Conservation (phyloP, 2,113 vertebrate species). For the Xiphophorus maculatus region DNA sequence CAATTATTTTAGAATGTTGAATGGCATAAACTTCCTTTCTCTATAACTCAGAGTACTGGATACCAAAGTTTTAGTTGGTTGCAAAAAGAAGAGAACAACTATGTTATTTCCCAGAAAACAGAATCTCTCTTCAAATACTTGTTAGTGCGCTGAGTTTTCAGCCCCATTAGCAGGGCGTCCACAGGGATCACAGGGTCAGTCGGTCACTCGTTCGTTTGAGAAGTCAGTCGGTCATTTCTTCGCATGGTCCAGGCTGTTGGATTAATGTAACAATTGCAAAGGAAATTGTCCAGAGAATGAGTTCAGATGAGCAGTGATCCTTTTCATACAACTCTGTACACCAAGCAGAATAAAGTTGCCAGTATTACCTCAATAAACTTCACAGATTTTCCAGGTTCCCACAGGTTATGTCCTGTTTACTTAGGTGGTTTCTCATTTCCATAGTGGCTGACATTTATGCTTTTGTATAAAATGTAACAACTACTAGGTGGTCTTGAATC, state of each 20-base stretch:
- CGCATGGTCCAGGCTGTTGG: background rate
- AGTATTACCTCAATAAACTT: background rate
- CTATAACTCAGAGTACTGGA: no score
- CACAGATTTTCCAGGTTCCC: background rate
- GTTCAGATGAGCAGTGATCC: background rate
- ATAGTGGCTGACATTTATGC: background rate
- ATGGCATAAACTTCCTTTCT: no score
- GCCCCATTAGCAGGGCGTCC: background rate
- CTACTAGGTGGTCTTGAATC: background rate
- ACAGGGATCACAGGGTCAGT: background rate
- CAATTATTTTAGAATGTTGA: no score
- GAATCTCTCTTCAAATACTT: background rate
- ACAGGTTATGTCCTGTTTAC: background rate
- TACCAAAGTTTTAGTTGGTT: background rate
- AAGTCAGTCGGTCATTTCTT: conserved; percentile 11
- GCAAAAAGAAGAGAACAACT: background rate
- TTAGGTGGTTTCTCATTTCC: background rate
- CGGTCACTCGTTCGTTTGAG: background rate
- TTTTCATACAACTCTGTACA: background rate
- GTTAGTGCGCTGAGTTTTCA: background rate
- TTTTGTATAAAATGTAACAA: background rate
- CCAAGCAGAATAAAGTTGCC: background rate
- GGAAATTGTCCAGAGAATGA: background rate
- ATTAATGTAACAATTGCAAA: background rate
- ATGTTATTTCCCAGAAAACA: background rate